A percentile compares a stretch with the other conserved stretches of the same genome.
Conservation (phyloP, 2,113 vertebrate species). For the Perca schrenkii region DNA sequence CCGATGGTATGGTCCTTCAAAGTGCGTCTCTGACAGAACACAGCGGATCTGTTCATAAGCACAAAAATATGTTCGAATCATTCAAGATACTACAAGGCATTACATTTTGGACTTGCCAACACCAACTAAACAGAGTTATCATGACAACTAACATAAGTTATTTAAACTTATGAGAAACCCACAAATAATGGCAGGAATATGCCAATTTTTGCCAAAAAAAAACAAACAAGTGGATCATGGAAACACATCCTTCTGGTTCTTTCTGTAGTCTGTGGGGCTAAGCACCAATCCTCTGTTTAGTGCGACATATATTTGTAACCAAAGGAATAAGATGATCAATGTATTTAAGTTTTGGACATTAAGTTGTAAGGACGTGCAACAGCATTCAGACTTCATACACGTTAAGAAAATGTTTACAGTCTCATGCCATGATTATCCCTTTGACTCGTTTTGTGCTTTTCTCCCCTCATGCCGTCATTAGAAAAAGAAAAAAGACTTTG, state of each 20-base stretch:
- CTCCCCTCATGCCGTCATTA: background rate
- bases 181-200: constrained; percentile 1
- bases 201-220: background rate
- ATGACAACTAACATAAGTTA: background rate
- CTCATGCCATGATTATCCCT: constrained; percentile 25
- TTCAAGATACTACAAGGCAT: constrained; percentile 4
- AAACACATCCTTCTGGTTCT: background rate
- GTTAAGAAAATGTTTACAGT: constrained; percentile 1
- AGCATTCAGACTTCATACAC: background rate
- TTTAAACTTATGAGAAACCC: background rate
- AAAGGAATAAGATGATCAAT: background rate
- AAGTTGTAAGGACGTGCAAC: background rate
- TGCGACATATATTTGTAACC: background rate
- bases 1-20: background rate
- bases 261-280: background rate
- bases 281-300: background rate
- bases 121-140: background rate
- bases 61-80: background rate
- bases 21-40: background rate
- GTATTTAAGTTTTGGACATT: background rate
- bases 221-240: background rate
- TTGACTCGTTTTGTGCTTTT: constrained; percentile 41
- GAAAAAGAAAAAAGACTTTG: constrained; percentile 10
- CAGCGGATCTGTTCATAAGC: background rate
- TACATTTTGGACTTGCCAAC: background rate